phyloP scores from a whole-genome alignment of 2,888 invertebrate species.

The Eupithecia inturbata region DNA sequence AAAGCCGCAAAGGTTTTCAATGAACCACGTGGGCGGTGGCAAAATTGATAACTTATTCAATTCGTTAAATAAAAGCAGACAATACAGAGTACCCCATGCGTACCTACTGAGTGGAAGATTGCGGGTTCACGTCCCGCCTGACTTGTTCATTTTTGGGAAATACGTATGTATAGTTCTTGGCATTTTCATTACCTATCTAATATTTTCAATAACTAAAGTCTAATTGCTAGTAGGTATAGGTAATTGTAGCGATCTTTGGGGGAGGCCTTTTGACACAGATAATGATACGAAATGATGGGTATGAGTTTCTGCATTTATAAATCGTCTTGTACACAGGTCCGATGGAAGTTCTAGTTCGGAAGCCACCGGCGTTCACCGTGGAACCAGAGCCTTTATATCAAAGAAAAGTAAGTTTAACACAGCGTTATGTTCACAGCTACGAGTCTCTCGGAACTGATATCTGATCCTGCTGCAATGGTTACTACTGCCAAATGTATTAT shows the following conservation, averaged over 20 bases:
- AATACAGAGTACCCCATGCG: too few species aligned
- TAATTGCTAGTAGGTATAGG: too few species aligned
- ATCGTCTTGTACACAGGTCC: slow-evolving; percentile 69
- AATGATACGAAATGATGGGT: background rate
- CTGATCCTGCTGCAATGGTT: background rate
- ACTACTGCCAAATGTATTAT: background rate
- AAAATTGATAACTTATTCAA: too few species aligned
- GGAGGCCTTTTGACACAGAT: background rate
- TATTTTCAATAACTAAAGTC: background rate
- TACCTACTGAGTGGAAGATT: background rate
- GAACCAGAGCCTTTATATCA: slow-evolving; percentile 97
- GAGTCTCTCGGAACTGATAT: background rate
- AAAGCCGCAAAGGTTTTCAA: too few species aligned
- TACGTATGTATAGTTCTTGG: too few species aligned
- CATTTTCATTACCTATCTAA: background rate
- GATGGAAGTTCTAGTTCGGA: slow-evolving; percentile 93
- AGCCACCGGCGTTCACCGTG: slow-evolving; percentile 95
- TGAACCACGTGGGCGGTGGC: too few species aligned
- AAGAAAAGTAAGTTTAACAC: slow-evolving; percentile 84
- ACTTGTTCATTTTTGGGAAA: too few species aligned
- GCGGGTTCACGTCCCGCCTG: background rate
- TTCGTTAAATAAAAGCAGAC: too few species aligned
- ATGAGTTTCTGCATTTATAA: background rate
- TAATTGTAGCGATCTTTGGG: background rate
- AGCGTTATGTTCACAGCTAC: background rate